phyloP scores from a whole-genome alignment of 2,797 vertebrate species.

The Schizopygopsis malacanthus region DNA sequence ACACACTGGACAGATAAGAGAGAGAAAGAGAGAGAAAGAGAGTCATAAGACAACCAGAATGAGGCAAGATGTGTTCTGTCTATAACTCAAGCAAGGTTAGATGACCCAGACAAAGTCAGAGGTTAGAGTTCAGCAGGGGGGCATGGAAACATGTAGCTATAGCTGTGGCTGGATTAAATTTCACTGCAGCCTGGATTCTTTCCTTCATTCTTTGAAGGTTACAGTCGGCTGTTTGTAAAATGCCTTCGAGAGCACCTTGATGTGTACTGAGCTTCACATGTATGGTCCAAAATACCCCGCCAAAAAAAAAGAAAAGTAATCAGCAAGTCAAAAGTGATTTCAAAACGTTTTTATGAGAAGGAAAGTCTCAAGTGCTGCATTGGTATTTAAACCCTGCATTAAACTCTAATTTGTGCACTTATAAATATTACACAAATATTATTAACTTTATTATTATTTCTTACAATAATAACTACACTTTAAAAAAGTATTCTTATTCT shows the following conservation, averaged over 20 bases:
- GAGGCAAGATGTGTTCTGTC: conserved; percentile 62
- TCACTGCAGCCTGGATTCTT: conserved; percentile 63
- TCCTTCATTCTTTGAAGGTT: conserved; percentile 64
- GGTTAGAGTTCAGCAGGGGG: conserved; percentile 89
- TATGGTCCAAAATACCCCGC: background rate
- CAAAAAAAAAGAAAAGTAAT: background rate
- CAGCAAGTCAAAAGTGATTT: background rate
- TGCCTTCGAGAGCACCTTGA: conserved; percentile 44
- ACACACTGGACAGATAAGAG: conserved; percentile 25
- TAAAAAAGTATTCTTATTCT: background rate
- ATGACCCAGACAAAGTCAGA: conserved; percentile 86
- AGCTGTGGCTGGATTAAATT: conserved; percentile 70
- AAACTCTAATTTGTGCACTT: background rate
- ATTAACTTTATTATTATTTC: background rate
- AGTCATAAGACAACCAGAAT: conserved; percentile 56
- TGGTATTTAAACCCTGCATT: background rate
- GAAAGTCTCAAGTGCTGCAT: background rate
- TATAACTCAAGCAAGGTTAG: conserved; percentile 78
- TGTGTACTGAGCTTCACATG: conserved; percentile 23
- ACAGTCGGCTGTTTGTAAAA: conserved; percentile 56
- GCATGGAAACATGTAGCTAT: conserved; percentile 74
- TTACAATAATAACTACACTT: background rate
- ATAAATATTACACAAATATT: background rate
- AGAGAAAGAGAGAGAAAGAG: conserved; percentile 44
- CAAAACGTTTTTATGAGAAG: background rate